Evolutionary conservation across 1,140 invertebrate species (phyloP), one percentile per base, ranked within the genome.

Genomic region (Drosophila malerkotliana): DNA sequence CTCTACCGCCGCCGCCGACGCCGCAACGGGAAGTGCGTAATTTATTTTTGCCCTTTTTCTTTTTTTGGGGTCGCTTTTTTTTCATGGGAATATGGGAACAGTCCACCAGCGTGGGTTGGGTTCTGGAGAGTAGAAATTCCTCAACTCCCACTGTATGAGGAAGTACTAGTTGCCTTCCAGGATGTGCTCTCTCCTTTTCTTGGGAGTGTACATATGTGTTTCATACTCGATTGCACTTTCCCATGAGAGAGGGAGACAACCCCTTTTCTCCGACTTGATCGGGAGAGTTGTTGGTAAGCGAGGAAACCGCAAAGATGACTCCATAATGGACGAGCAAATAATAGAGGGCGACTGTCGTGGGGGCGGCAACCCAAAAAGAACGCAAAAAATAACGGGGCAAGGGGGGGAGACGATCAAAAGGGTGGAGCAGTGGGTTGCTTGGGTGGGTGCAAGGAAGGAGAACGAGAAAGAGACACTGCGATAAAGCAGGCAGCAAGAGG

Each of bases 21-120:
- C 62, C 48, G 15, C 8, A 47, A 82, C 83, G 84, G 83, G 83
- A 88, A 88, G 84, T 88, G 83, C 83, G 83, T 89, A 88, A 88
- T 89, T 88, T 88, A 88, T 77, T 83, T 84, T 88, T 87, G 63
- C 57, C 67, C 55, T 74, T 83, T 82, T 83, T 84, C 18, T 73
- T 83, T 82, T 84, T 83, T 84, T 84, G 82, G 78, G 82, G 78
- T 85, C 78, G 82, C 64, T 76, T 53, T 71, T 60, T 77, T 28
- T 28, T 62, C 82, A 85, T 85, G 82, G 83, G 82, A 85, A 85
- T 75, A 68, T 87, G 21, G 41, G 45, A 74, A 85, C 10, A 37
- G 69, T 78, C 62, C 34, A 51, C 21, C 49, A 49, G 61, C 62
- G 76, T 79, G 80, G 76, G 80, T 72, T 63, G 39, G 60, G 48